Base-by-base conservation (phyloP, 2,888 invertebrate genomes). In the Drosophila suboccidentalis region DNA sequence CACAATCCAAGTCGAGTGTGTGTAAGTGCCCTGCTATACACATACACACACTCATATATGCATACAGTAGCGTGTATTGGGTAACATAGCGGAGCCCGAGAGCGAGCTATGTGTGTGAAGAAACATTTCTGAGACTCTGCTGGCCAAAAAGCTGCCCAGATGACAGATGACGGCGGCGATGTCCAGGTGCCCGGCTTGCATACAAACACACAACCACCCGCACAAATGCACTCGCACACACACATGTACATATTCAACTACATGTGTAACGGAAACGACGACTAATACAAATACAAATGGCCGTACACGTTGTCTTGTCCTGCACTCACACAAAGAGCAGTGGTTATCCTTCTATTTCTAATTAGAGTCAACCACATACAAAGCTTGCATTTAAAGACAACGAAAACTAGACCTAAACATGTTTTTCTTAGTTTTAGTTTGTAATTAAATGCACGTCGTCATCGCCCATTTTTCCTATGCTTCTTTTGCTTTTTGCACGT, bases 171-270 rank as follows among this genome's bases (percentile, higher is more conserved):
- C 43, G 41, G 26, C 39, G 61, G 22, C 29, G 29, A 29, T 67
- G 69, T 68, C 80, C 84, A 83, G 75, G 71, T 86, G 89, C 78
- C 87, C 89, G 89, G 88, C 76, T 74, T 70, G 74, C 85, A 66
- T 69, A 53, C 53, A 63, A 10, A 19, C 34, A 50, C 47, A 62
- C 57, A 64, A 59, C 44, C 71, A 46, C 49, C 53, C 72, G 61
- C 72, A 71, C 80, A 69, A 60, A 41, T 49, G 60, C 75, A 65
- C 66, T 58, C 47, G 63, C 62, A 51, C 54, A 51, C 65, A 68
- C 53, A 38, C 57, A 54, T 13, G 39, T 26, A 44, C 43, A 49
- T 54, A 26, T 55, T 47, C 39, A 63, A 78, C 50, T 55, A 66
- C 63, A 76, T 64, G 70, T 78, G 80, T 82, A 80, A 82, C 88